A percentile compares a stretch with the other conserved stretches of the same genome.
Conservation (phyloP, 2,888 invertebrate genomes). For the Eugnorisma glareosa region DNA sequence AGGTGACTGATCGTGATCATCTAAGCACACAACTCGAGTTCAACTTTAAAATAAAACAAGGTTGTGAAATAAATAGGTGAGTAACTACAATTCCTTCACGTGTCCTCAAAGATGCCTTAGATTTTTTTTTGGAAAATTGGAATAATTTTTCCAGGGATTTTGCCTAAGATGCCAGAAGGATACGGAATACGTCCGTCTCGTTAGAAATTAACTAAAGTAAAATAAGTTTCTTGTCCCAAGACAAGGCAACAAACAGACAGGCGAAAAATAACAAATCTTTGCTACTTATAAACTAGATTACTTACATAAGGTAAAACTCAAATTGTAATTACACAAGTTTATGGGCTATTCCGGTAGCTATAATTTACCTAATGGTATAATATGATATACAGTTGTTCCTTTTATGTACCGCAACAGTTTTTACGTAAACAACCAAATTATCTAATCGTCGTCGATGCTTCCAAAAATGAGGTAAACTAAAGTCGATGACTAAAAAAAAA, state of each 20-base stretch:
- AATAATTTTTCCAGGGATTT: background rate
- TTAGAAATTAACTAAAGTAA: background rate
- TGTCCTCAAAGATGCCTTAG: background rate
- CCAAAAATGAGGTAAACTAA: background rate
- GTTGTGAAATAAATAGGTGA: background rate
- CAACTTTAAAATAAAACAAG: background rate
- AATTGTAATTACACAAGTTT: constrained; percentile 32
- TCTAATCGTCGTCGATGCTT: background rate
- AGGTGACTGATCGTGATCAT: background rate
- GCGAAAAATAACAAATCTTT: background rate
- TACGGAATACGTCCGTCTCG: background rate
- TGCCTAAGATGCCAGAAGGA: background rate
- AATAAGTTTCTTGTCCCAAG: background rate
- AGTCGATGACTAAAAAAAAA: background rate
- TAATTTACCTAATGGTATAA: constrained; percentile 29
- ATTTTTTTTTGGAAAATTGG: background rate
- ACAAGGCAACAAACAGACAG: background rate
- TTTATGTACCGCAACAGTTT: constrained; percentile 36
- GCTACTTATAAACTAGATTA: constrained; percentile 31
- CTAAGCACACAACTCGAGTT: background rate
- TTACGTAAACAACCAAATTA: background rate
- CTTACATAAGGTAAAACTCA: constrained; percentile 32
- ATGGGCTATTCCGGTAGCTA: constrained; percentile 36
- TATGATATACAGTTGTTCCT: constrained; percentile 22
- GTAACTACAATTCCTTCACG: background rate